Percentiles rank a stretch among this genome's conserved stretches.
phyloP scores from a whole-genome alignment of 2,888 invertebrate species.

The Ceraclea dissimilis region DNA sequence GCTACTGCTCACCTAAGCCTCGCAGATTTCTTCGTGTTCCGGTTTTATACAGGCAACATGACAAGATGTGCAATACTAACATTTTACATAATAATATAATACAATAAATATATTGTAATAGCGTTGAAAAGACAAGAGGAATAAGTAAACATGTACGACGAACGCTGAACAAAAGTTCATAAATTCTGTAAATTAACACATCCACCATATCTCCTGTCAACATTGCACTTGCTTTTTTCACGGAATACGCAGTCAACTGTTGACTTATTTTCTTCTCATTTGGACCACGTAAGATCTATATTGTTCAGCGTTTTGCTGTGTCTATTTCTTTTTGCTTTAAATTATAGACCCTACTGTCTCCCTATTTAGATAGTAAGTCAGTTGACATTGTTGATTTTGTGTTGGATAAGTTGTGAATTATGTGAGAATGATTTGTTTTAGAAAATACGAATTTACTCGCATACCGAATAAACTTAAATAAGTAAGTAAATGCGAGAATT shows the following conservation, averaged over 20 bases:
- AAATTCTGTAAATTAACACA: neutral
- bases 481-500: too few relatives aligned
- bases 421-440: too few relatives aligned
- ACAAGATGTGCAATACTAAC: neutral
- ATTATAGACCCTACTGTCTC: too few relatives aligned
- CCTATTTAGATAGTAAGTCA: too few relatives aligned
- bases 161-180: neutral
- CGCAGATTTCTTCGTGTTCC: too few relatives aligned
- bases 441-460: too few relatives aligned
- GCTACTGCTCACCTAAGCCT: too few relatives aligned
- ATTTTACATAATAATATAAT: neutral
- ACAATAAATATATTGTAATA: neutral
- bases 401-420: constrained; percentile 1
- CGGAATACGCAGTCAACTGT: too few relatives aligned
- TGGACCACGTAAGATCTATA: neutral
- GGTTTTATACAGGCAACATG: neutral
- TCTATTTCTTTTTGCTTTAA: too few relatives aligned
- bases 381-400: too few relatives aligned
- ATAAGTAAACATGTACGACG: neutral
- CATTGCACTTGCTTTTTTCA: neutral
- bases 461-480: too few relatives aligned
- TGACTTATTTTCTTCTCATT: neutral
- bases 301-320: too few relatives aligned
- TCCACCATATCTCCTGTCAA: neutral
- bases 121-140: neutral